Percentiles rank a stretch among this genome's conserved stretches.
These are phyloP conservation scores for Spatula versicolor DNA, from an alignment of 2,797 vertebrate species.

Conservation along the genomic window DNA sequence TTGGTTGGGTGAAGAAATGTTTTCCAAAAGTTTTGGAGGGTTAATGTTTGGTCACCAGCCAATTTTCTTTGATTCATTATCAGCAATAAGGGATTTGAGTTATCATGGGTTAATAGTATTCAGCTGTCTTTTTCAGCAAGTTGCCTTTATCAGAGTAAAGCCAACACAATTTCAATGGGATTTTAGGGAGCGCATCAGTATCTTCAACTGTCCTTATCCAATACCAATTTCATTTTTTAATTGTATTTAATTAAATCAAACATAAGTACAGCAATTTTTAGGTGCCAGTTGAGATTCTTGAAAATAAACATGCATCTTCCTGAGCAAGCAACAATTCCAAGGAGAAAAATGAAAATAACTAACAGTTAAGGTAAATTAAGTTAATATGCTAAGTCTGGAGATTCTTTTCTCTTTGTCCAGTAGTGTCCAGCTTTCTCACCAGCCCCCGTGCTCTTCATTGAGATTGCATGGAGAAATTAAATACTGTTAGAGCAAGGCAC, in stretches of 20 bases:
- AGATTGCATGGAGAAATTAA: neutral
- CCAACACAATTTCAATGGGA: neutral
- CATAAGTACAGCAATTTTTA: neutral
- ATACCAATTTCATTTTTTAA: neutral
- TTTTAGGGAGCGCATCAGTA: neutral
- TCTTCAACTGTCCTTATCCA: neutral
- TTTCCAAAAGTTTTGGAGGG: neutral
- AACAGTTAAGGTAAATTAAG: neutral
- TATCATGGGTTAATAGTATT: neutral
- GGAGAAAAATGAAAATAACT: neutral
- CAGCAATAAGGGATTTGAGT: neutral
- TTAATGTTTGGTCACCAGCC: neutral
- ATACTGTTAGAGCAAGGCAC: neutral
- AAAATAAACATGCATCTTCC: neutral
- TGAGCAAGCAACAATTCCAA: neutral
- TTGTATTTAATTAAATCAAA: neutral
- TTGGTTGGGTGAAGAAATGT: neutral
- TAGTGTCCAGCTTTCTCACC: neutral
- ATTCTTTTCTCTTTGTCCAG: neutral
- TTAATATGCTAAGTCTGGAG: neutral
- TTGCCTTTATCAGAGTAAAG: neutral
- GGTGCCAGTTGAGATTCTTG: neutral
- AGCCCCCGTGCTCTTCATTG: neutral
- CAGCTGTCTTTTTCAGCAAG: neutral
- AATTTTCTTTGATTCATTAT: neutral